These are phyloP conservation scores for Parotocinclus haroldoi DNA, from an alignment of 2,797 vertebrate species.

Conservation along the genomic window DNA sequence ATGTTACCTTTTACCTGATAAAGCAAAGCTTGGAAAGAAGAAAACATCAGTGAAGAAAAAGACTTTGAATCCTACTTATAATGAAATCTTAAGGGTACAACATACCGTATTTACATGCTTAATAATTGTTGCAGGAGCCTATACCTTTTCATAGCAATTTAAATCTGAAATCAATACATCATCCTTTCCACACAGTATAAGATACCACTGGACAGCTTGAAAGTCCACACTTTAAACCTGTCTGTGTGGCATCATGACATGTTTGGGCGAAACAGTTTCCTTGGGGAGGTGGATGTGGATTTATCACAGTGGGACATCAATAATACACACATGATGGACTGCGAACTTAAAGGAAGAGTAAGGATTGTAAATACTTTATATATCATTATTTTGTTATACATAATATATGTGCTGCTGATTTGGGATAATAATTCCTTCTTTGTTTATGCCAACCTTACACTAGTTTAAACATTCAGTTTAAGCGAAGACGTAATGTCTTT, in stretches of 20 bases:
- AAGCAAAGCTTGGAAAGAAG: slow-evolving; percentile 86
- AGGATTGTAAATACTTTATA: slow-evolving; percentile 16
- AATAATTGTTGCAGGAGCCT: background rate
- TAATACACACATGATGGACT: slow-evolving; percentile 83
- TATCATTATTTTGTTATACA: no score
- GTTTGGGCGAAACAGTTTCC: slow-evolving; percentile 88
- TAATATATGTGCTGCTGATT: background rate
- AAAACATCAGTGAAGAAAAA: slow-evolving; percentile 90
- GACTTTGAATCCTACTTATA: slow-evolving; percentile 86
- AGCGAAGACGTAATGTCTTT: no score
- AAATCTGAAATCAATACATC: background rate
- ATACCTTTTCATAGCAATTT: background rate
- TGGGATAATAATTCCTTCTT: no score
- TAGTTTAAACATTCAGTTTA: background rate
- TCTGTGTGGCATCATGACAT: slow-evolving; percentile 92
- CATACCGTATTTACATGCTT: background rate
- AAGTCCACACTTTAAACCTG: slow-evolving; percentile 78
- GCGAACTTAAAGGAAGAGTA: slow-evolving; percentile 82
- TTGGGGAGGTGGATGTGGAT: slow-evolving; percentile 87
- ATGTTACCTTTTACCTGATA: slow-evolving; percentile 89
- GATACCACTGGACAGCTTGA: slow-evolving; percentile 72
- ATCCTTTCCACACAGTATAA: slow-evolving; percentile 75
- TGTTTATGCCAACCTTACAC: background rate
- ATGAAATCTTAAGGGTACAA: slow-evolving; percentile 88
- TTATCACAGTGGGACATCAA: slow-evolving; percentile 85